These are phyloP conservation scores for Rhynchophorus ferrugineus DNA, from an alignment of 1,140 invertebrate genomes.

Conservation along the genomic window DNA sequence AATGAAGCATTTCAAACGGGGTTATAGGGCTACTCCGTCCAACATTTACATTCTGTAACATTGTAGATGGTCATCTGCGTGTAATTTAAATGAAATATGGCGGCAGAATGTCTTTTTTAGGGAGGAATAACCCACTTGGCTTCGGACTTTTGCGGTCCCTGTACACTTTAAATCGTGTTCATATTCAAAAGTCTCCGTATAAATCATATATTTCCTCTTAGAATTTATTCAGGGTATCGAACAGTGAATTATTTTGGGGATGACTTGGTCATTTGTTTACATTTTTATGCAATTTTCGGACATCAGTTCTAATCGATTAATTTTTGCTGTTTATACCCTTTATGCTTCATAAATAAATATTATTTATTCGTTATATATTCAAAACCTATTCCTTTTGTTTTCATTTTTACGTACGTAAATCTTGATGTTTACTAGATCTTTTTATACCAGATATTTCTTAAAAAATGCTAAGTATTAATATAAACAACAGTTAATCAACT, in stretches of 20 bases:
- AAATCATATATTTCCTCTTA: constrained; percentile 17
- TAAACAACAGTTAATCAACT: too few species aligned
- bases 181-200: constrained; percentile 26
- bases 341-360: too few species aligned
- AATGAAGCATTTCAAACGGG: constrained; percentile 37
- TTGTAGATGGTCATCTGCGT: constrained; percentile 36
- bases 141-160: constrained; percentile 13
- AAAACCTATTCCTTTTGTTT: too few species aligned
- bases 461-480: too few species aligned
- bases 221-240: background rate
- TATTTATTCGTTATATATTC: too few species aligned
- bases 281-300: background rate
- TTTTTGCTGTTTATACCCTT: too few species aligned
- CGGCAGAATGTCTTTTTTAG: constrained; percentile 21
- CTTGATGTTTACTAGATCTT: too few species aligned
- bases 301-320: background rate
- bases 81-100: constrained; percentile 37
- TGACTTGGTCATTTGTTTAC: background rate
- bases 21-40: constrained; percentile 30
- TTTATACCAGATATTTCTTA: too few species aligned
- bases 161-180: constrained; percentile 17
- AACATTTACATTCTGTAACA: constrained; percentile 37
- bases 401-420: too few species aligned
- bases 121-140: constrained; percentile 19
- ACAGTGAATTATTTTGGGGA: background rate